Conservation (phyloP, 2,113 vertebrate species). For the Rissa tridactyla region DNA sequence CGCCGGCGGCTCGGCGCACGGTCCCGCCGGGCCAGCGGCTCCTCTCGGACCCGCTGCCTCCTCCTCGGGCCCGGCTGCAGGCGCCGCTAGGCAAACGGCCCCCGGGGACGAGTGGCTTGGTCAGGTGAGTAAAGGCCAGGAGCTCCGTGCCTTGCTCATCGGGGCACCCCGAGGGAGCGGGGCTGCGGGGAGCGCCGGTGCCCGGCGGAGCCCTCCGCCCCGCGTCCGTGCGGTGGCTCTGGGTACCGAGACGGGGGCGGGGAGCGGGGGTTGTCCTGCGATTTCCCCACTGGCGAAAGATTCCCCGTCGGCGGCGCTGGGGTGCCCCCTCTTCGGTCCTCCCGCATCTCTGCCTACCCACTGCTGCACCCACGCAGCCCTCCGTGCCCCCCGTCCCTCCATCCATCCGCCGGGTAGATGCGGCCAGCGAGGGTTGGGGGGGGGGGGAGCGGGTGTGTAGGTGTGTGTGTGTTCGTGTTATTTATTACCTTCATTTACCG, state of each 20-base stretch:
- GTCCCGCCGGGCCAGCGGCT: not conserved
- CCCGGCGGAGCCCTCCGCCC: not conserved
- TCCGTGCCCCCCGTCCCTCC: not conserved
- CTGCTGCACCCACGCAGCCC: not conserved
- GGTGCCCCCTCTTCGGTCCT: not conserved
- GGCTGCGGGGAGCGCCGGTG: not conserved
- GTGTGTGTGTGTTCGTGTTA: constrained; percentile 27
- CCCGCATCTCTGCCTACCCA: not conserved
- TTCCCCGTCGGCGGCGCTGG: not conserved
- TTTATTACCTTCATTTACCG: constrained; percentile 61
- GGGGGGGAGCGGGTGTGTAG: not conserved
- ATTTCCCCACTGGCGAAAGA: not conserved
- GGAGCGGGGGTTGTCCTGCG: not conserved
- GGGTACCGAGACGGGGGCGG: not conserved
- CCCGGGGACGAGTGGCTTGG: not conserved
- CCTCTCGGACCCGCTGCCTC: no score
- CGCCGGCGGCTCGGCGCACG: not conserved
- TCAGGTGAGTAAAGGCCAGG: not conserved
- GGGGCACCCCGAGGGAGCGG: not conserved
- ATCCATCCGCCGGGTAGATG: not conserved
- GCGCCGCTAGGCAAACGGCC: not conserved
- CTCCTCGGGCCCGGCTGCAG: not conserved
- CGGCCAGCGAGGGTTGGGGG: not conserved
- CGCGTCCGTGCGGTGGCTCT: no score
- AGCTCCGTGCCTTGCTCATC: not conserved